These are phyloP conservation scores for Climacteris rufus DNA, from an alignment of 2,113 vertebrate genomes.

Conservation along the genomic window DNA sequence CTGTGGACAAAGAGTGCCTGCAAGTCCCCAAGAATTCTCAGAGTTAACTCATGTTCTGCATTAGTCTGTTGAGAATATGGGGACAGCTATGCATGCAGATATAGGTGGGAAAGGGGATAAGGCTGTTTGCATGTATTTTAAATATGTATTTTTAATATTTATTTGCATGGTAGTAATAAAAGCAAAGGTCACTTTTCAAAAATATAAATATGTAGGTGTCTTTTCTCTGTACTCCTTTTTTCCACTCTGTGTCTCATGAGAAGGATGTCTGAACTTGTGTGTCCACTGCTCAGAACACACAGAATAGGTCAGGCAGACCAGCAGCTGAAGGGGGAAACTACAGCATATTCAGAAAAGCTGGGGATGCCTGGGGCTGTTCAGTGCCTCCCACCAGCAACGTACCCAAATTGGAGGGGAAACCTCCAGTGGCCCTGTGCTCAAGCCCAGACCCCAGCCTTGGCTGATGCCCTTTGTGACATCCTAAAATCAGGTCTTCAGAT, in stretches of 20 bases:
- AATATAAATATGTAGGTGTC: not conserved
- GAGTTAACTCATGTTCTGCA: not conserved
- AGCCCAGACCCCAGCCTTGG: not conserved
- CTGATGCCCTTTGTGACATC: not conserved
- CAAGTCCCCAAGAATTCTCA: not conserved
- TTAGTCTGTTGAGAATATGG: not conserved
- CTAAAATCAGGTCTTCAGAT: not conserved
- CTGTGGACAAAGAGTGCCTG: not conserved
- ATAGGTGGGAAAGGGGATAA: not conserved
- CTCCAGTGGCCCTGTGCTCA: not conserved
- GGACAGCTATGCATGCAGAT: not conserved
- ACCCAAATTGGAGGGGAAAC: not conserved
- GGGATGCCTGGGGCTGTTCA: not conserved
- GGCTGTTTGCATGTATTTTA: not conserved
- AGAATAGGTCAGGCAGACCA: not conserved
- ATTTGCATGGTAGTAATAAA: not conserved
- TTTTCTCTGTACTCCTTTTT: not conserved
- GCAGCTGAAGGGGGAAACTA: not conserved
- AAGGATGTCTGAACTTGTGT: not conserved
- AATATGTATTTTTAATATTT: too few relatives aligned
- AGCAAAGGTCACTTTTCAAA: not conserved
- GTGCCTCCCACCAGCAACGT: fast-evolving
- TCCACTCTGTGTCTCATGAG: fast-evolving
- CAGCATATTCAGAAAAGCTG: not conserved
- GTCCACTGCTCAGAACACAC: not conserved